phyloP scores from a whole-genome alignment of 2,113 vertebrate species.

The Mus pahari region DNA sequence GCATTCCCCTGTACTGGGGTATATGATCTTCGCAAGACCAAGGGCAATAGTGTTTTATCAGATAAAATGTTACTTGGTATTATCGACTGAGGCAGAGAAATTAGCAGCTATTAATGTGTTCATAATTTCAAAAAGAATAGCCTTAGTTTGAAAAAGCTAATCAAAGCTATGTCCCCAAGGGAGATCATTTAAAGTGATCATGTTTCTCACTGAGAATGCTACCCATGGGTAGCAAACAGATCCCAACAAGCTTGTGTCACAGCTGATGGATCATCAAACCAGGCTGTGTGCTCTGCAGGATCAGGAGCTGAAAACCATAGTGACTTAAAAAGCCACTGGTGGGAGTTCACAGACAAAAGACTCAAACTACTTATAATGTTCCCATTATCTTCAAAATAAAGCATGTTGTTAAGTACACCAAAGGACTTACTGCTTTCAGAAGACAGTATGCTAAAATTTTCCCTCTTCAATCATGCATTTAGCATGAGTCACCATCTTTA shows the following conservation, averaged over 20 bases:
- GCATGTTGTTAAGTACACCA: conserved; percentile 78
- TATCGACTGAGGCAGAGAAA: conserved; percentile 10
- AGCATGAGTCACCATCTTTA: conserved; percentile 74
- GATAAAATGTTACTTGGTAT: no score
- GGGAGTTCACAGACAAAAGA: conserved; percentile 84
- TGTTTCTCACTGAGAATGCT: conserved; percentile 70
- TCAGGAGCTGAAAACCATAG: conserved; percentile 72
- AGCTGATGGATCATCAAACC: conserved; percentile 79
- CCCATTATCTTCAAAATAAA: conserved; percentile 87
- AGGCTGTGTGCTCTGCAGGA: conserved; percentile 77
- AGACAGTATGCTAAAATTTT: conserved; percentile 70
- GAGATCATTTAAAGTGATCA: conserved; percentile 20
- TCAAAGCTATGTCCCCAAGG: conserved; percentile 49
- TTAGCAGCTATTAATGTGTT: conserved; percentile 68
- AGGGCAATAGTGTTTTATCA: not conserved
- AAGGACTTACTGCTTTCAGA: conserved; percentile 70
- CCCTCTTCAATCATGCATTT: conserved; percentile 63
- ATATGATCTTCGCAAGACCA: no score
- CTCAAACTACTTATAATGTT: conserved; percentile 83
- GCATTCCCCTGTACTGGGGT: no score
- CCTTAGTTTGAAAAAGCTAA: conserved; percentile 60
- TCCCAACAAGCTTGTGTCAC: conserved; percentile 66
- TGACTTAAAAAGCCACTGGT: conserved; percentile 75
- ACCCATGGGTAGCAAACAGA: conserved; percentile 55
- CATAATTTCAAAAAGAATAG: conserved; percentile 76